Conservation (phyloP, 2,888 invertebrate species). For the Dolichopus griseipennis region DNA sequence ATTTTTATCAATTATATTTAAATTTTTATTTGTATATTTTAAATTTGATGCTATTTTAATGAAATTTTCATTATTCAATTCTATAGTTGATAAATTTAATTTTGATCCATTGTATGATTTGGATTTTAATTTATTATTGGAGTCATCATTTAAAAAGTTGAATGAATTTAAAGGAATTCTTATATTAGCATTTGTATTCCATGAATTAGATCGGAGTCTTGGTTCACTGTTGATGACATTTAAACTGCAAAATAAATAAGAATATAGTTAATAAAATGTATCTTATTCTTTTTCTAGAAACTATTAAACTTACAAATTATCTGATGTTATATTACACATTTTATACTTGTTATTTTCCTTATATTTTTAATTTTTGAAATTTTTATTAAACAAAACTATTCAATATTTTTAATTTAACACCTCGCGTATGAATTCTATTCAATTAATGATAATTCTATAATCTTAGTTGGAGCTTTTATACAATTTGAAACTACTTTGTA, state of each 20-base stretch:
- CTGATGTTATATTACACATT: too few species aligned
- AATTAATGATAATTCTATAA: too few species aligned
- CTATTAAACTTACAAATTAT: too few species aligned
- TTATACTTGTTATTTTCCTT: too few species aligned
- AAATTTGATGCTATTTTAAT: neutral
- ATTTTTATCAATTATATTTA: neutral
- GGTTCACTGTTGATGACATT: neutral
- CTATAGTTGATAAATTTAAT: neutral
- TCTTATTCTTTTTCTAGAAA: too few species aligned
- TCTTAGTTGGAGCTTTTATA: too few species aligned
- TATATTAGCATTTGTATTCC: neutral
- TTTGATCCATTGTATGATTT: neutral
- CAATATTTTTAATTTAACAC: too few species aligned
- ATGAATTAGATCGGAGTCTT: neutral
- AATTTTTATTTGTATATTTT: neutral
- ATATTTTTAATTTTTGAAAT: too few species aligned
- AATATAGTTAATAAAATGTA: too few species aligned
- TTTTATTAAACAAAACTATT: too few species aligned
- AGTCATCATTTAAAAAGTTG: neutral
- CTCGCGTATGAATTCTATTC: too few species aligned
- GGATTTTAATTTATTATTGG: neutral
- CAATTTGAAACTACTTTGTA: too few species aligned
- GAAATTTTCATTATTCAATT: neutral
- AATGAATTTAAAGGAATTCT: neutral
- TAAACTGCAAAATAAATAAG: neutral